A percentile compares a stretch with the other conserved stretches of the same genome.
Conservation (phyloP, 2,888 invertebrate species). For the Dynastes tityus region DNA sequence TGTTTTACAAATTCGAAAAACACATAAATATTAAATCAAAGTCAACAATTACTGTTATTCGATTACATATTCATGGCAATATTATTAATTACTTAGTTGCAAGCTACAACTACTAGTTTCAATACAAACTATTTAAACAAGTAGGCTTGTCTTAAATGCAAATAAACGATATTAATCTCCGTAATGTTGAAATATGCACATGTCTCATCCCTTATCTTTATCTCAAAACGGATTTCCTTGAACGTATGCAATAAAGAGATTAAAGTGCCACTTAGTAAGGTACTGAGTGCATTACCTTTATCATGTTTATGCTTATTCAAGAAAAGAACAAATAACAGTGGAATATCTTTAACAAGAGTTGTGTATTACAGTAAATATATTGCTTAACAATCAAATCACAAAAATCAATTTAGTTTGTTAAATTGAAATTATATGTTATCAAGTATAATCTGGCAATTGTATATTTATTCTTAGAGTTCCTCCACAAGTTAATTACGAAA, state of each 20-base stretch:
- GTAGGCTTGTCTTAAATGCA: neutral
- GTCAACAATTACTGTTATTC: neutral
- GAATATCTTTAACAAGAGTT: too few species aligned
- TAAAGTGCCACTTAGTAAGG: too few species aligned
- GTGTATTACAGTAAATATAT: too few species aligned
- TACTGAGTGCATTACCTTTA: too few species aligned
- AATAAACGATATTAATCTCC: neutral
- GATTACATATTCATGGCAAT: constrained; percentile 10
- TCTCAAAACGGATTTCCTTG: neutral
- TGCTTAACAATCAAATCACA: too few species aligned
- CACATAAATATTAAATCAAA: neutral
- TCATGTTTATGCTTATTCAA: too few species aligned
- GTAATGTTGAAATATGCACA: neutral
- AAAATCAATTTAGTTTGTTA: too few species aligned
- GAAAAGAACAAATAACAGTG: too few species aligned
- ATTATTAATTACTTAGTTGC: constrained; percentile 1
- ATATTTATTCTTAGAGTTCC: too few species aligned
- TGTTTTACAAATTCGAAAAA: neutral
- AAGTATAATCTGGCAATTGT: too few species aligned
- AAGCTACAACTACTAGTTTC: neutral
- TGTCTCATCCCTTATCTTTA: neutral
- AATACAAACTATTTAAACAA: neutral
- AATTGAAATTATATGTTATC: too few species aligned
- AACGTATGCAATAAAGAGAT: neutral
- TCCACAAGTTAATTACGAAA: too few species aligned